These are phyloP conservation scores for Metridium senile DNA, from an alignment of 92 coral and sea anemone genomes.

Conservation along the genomic window DNA sequence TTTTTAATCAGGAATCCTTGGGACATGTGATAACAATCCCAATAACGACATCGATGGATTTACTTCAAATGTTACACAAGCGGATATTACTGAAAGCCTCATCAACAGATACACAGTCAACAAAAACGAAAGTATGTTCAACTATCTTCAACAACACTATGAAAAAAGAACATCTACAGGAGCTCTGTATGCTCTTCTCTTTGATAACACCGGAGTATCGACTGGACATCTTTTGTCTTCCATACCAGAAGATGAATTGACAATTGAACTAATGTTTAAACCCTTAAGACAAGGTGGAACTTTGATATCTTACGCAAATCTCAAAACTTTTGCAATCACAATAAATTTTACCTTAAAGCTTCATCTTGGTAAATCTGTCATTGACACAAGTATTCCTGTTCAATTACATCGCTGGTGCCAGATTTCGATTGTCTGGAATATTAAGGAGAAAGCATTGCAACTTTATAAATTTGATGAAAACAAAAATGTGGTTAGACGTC, in stretches of 20 bases:
- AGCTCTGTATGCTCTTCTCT: constrained; percentile 48
- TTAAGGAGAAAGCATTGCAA: constrained; percentile 26
- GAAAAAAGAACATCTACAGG: constrained; percentile 36
- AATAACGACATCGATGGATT: constrained; percentile 40
- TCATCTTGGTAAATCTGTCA: constrained; percentile 25
- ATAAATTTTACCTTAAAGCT: constrained; percentile 38
- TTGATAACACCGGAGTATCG: constrained; percentile 53
- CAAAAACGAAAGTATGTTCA: constrained; percentile 29
- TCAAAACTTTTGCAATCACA: constrained; percentile 55
- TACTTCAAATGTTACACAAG: constrained; percentile 47
- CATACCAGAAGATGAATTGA: constrained; percentile 37
- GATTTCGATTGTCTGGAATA: constrained; percentile 53
- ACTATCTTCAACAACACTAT: constrained; percentile 23
- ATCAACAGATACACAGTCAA: constrained; percentile 15
- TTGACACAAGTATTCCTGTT: constrained; percentile 36
- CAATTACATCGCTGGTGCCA: constrained; percentile 51
- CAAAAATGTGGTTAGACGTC: constrained; percentile 41
- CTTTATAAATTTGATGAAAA: constrained; percentile 39
- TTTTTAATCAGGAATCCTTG: constrained; percentile 44
- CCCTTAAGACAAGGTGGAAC: constrained; percentile 49
- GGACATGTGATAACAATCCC: constrained; percentile 54
- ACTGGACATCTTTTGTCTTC: constrained; percentile 36
- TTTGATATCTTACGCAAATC: constrained; percentile 46
- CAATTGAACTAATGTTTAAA: constrained; percentile 59
- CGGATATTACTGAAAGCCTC: constrained; percentile 23